Base-by-base conservation (phyloP, 2,888 invertebrate genomes). In the Tetragnatha montana region DNA sequence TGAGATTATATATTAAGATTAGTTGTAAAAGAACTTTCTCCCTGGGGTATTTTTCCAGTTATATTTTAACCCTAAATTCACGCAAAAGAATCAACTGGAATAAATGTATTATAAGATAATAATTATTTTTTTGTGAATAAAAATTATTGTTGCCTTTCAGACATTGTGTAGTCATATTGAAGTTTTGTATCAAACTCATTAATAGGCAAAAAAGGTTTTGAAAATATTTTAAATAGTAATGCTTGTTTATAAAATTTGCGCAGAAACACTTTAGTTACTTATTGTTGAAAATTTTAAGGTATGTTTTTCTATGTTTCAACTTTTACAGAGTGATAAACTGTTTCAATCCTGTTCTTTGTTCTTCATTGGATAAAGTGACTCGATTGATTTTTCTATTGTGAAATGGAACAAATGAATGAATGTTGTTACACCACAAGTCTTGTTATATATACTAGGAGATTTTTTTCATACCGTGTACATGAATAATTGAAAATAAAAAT, bases 401-500 rank as follows among this genome's bases (percentile, higher is more conserved):
- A 60, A 60, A 60, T 60, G 60, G 60, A 8, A 60, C 60, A 60
- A 60, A 60, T 60, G 35, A 51, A 3, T 60, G 60, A 60, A 60
- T 60, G 14, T 60, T 12, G 60, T 60, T 60, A 4, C 17, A 60
- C 60, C 12, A 60, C 17, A 60, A 60, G 12, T 8, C 60, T 60
- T 60, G 60, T 60, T 60, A 60, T 60, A 60, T 60, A 60, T 17
- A 60, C 17, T 60, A 60, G 60, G 60, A 60, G 60, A 74, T 49
- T 50, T 75, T 35, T 50, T 76, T 76, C 76, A 76, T 50, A 76
- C n/a, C 50, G 50, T 76, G 76, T 76, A 76, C 76, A 76, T 60
- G 12, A 60, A 50, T 50, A 50, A 75, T 47, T 21, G 35, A 75
- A 75, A 75, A 76, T 76, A 76, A 76, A 60, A 17, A 17, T 60